Evolutionary conservation across 2,888 invertebrate genomes (phyloP).

Genomic region (Spodoptera picta): DNA sequence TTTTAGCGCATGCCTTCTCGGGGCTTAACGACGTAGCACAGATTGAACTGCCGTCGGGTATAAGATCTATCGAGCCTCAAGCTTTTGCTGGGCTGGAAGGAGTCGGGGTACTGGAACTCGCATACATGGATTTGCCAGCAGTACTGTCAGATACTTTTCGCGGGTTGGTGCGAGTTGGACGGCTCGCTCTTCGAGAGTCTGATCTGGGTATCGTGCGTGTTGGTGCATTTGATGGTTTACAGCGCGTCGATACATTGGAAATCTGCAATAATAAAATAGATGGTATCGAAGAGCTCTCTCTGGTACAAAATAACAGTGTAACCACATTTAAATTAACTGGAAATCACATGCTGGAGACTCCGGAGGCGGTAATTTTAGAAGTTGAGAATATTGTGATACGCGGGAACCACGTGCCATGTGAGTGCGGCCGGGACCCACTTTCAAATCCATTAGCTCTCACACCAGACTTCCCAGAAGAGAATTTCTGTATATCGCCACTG

Average conservation of each 20-base stretch:
- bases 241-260: conserved; percentile 92
- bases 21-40: conserved; percentile 94
- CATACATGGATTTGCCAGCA: conserved; percentile 94
- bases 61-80: conserved; percentile 92
- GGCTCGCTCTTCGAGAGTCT: conserved; percentile 94
- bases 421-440: conserved; percentile 94
- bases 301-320: conserved; percentile 92
- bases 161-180: conserved; percentile 92
- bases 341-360: conserved; percentile 94
- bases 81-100: conserved; percentile 94
- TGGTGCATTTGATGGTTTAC: conserved; percentile 93
- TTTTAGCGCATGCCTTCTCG: conserved; percentile 95
- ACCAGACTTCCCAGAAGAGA: conserved; percentile 91
- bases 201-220: conserved; percentile 93
- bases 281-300: conserved; percentile 92
- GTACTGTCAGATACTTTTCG: conserved; percentile 92
- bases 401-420: conserved; percentile 95
- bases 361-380: conserved; percentile 91
- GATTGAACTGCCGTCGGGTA: conserved; percentile 94
- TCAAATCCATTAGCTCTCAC: conserved; percentile 92
- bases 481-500: conserved; percentile 95
- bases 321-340: conserved; percentile 92
- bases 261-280: conserved; percentile 96
- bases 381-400: conserved; percentile 92
- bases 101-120: conserved; percentile 94